A percentile compares a stretch with the other conserved stretches of the same genome.
Conservation (phyloP, 2,888 invertebrate genomes). For the Lasioglossum villosulum region DNA sequence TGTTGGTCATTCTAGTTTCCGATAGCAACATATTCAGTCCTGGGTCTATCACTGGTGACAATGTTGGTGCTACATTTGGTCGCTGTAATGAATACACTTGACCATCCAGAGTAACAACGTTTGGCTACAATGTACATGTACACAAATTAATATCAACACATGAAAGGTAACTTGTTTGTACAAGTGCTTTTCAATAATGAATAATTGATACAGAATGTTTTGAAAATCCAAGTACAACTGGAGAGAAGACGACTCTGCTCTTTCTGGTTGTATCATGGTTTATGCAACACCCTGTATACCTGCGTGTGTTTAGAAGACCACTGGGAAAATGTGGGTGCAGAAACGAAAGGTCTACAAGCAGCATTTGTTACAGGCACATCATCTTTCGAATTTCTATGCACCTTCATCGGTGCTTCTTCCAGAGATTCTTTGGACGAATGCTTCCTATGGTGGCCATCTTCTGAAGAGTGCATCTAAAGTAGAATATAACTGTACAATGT, state of each 20-base stretch:
- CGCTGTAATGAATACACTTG: slow-evolving; percentile 75
- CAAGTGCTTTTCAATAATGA: slow-evolving; percentile 16
- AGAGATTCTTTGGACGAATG: slow-evolving; percentile 32
- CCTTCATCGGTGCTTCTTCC: slow-evolving; percentile 40
- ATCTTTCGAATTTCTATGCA: slow-evolving; percentile 60
- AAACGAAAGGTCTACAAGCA: slow-evolving; percentile 62
- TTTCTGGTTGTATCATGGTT: neutral
- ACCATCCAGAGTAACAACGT: slow-evolving; percentile 75
- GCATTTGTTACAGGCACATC: slow-evolving; percentile 53
- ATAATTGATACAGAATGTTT: slow-evolving; percentile 1
- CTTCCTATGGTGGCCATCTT: slow-evolving; percentile 50
- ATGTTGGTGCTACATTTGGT: slow-evolving; percentile 70
- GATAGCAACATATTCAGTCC: slow-evolving; percentile 86
- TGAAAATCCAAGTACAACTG: neutral
- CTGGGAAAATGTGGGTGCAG: slow-evolving; percentile 52
- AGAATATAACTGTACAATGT: neutral
- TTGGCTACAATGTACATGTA: slow-evolving; percentile 68
- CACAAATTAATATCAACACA: slow-evolving; percentile 3
- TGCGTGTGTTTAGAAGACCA: slow-evolving; percentile 68
- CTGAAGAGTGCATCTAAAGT: slow-evolving; percentile 48
- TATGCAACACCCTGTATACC: slow-evolving; percentile 48
- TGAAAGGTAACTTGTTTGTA: neutral
- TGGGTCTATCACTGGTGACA: slow-evolving; percentile 81
- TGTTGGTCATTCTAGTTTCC: slow-evolving; percentile 88
- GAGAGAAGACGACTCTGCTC: neutral